Evolutionary conservation across 2,888 invertebrate species (phyloP), one percentile per base, ranked within the genome.

Genomic region (Clitarchus hookeri): DNA sequence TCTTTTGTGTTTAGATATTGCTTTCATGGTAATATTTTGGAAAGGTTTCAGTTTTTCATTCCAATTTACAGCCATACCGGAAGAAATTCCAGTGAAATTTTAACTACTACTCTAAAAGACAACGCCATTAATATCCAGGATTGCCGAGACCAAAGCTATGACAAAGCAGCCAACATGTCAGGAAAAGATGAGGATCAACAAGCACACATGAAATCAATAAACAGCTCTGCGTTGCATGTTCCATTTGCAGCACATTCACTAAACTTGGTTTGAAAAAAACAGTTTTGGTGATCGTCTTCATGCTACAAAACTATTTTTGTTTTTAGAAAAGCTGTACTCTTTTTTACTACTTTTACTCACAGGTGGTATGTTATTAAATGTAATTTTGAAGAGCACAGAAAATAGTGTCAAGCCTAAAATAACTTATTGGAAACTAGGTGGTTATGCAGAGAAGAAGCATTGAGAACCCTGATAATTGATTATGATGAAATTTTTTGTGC

Each of bases 141-240:
- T 44, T 82, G 82, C 82, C 13, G 79, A 79, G 82, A 36, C 23
- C 82, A 82, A 19, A 82, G 82, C 27, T 82, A n/a, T n/a, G 82
- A 82, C 23, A 36, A 82, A 0, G 26, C 82, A 82, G 82, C 27
- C 27, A 82, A 82, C 82, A 82, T 82, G 82, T 82, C 82, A 82
- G 82, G 82, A 36, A 82, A 82, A 27, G 27, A 27, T 36, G 82
- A 82, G 23, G 82, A 36, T 23, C 27, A 36, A 26, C n/a, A n/a
- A n/a, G n/a, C n/a, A n/a, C n/a, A n/a, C n/a, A n/a, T n/a, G n/a
- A n/a, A n/a, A n/a, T n/a, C n/a, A n/a, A n/a, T n/a, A n/a, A n/a
- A n/a, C 82, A 82, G 27, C 26, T 82, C 36, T 82, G 82, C 25
- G 82, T 26, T 82, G 13, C 27, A 27, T 82, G 82, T 79, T 79